Percentiles rank a stretch among this genome's conserved stretches.
Evolutionary conservation across 2,113 vertebrate genomes (phyloP).

Genomic region (Camelus bactrianus): DNA sequence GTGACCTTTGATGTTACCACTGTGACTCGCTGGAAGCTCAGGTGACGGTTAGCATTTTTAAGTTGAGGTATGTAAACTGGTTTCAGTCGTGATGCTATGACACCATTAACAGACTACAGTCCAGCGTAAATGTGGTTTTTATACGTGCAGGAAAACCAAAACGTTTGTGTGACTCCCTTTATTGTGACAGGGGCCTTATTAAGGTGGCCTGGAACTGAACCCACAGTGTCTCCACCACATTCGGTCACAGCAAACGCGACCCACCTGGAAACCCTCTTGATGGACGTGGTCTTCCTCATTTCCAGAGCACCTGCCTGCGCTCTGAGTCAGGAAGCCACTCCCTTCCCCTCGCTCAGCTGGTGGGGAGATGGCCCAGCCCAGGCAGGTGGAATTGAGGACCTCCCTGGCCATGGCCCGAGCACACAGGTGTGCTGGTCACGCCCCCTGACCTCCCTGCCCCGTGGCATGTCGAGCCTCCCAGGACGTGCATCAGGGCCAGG

Average conservation of each 20-base stretch:
- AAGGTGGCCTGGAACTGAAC: background rate
- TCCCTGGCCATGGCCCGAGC: too few relatives aligned
- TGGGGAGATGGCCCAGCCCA: accelerated
- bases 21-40: background rate
- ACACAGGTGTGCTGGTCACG: background rate
- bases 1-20: background rate
- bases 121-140: background rate
- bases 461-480: accelerated
- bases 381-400: background rate
- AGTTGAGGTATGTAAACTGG: accelerated
- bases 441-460: background rate
- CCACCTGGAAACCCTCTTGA: background rate
- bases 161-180: background rate
- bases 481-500: accelerated
- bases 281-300: accelerated
- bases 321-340: background rate
- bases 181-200: too few relatives aligned
- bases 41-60: background rate
- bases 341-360: background rate
- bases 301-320: background rate
- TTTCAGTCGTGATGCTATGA: background rate
- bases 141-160: background rate
- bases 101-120: background rate
- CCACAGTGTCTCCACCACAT: background rate
- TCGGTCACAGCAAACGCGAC: accelerated